Percentiles rank a stretch among this genome's conserved stretches.
Conservation (phyloP, 2,797 vertebrate species). For the Mycteria americana region DNA sequence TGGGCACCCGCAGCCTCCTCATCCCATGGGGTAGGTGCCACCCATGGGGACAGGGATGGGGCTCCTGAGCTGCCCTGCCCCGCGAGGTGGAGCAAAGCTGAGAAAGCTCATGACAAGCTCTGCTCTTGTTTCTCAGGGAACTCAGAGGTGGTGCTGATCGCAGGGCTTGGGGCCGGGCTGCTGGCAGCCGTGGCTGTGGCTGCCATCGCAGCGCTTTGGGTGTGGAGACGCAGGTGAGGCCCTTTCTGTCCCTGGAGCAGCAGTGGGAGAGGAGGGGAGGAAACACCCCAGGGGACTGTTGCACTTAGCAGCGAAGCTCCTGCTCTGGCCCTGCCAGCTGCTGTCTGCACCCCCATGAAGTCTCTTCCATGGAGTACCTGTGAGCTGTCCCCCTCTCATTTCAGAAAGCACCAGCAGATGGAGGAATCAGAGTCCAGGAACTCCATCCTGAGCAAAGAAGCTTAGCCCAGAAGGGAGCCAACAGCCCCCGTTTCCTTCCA, state of each 20-base stretch:
- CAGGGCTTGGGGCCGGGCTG: neutral
- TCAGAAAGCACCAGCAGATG: neutral
- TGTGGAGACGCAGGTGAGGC: slow-evolving; percentile 14
- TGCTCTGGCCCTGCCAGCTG: neutral
- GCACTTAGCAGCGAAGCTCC: neutral
- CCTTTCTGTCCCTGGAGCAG: neutral
- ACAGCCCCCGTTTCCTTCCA: neutral
- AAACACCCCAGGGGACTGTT: neutral
- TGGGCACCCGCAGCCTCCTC: neutral
- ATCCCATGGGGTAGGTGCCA: neutral
- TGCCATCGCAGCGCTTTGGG: neutral
- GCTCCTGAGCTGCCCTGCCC: neutral
- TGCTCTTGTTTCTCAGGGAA: neutral
- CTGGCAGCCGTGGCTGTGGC: neutral
- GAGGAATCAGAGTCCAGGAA: neutral
- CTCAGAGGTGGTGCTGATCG: neutral
- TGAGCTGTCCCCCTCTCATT: neutral
- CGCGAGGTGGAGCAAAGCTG: accelerated
- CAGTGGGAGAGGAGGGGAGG: neutral
- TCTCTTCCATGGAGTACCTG: neutral
- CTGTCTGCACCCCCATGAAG: neutral
- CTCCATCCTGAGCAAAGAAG: slow-evolving; percentile 1
- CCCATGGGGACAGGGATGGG: neutral
- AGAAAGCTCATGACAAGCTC: neutral
- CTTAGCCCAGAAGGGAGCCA: neutral